Evolutionary conservation across 2,113 vertebrate genomes (phyloP), one percentile per base, ranked within the genome.

Genomic region (Takifugu bimaculatus): DNA sequence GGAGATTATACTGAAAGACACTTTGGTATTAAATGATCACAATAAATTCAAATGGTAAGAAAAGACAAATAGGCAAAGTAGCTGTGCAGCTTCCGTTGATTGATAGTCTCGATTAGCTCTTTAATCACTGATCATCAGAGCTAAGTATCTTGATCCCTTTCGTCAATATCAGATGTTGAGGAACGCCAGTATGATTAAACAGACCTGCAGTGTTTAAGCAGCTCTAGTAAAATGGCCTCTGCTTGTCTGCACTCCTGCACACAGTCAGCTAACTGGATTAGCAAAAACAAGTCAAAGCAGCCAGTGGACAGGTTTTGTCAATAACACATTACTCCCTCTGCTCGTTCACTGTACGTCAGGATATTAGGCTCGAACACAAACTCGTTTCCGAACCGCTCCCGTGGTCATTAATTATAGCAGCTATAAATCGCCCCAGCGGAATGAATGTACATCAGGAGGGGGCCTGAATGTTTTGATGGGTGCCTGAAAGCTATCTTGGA

Each of bases 381-480:
- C 51, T 45, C 39, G 35, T 51, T 48, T 60, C 57, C 13, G 49
- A 51, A 42, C 52, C 58, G 67, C 60, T 68, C 55, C 52, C 44
- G 47, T 53, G 25, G 57, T 53, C 62, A 48, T 81, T 77, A 77
- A 77, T 82, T 70, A 76, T 9, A 65, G 57, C 1, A 1, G 60
- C 63, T 75, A 63, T 74, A 65, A 72, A 78, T 72, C 49, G 14
- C 53, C 65, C 66, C 9, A 15, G 52, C 66, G 57, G 47, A 70
- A 80, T 82, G 70, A 68, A 80, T 75, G 66, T 39, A 63, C 29
- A 48, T 52, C 63, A 28, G 51, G 26, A 63, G 1, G 14, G 45
- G 6, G 45, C 13, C 45, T 47, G 14, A 47, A 47, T 71, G 71
- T 76, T 81, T 77, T 73, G 74, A 81, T 76, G 69, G 72, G 69